These are phyloP conservation scores for Leucophenga maculata DNA, from an alignment of 2,888 invertebrate species.

Conservation along the genomic window DNA sequence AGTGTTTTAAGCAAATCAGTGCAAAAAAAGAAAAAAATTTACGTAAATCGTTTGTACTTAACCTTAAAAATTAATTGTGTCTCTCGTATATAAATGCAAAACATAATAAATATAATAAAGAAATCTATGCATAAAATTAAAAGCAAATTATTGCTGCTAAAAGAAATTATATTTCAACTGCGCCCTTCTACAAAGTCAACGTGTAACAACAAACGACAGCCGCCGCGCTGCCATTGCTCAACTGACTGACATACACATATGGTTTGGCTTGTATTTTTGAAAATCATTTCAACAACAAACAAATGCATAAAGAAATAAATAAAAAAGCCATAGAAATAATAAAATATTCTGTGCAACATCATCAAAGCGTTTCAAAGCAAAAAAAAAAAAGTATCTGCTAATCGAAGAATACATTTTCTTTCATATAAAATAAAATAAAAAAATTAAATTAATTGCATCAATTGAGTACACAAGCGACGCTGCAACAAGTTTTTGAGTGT, in stretches of 20 bases:
- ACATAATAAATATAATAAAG: slow-evolving; percentile 1
- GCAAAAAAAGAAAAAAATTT: slow-evolving; percentile 42
- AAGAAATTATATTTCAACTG: neutral
- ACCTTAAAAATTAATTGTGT: slow-evolving; percentile 40
- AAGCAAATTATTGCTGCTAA: neutral
- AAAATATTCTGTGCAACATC: neutral
- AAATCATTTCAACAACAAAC: neutral
- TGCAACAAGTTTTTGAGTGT: neutral
- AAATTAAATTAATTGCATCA: slow-evolving; percentile 16
- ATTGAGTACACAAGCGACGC: slow-evolving; percentile 5
- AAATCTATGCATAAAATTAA: neutral
- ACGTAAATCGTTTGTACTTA: slow-evolving; percentile 59
- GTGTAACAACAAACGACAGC: slow-evolving; percentile 11
- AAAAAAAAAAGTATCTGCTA: neutral
- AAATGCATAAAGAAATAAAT: slow-evolving; percentile 12
- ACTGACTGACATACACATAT: neutral
- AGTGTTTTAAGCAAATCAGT: slow-evolving; percentile 27
- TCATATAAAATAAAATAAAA: neutral
- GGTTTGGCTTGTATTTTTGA: neutral
- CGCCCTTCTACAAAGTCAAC: slow-evolving; percentile 24
- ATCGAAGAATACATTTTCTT: too few species aligned
- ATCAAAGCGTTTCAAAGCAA: neutral
- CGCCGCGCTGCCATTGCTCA: neutral
- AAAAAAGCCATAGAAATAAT: neutral
- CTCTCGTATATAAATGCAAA: neutral